Evolutionary conservation across 2,113 vertebrate genomes (phyloP).

Genomic region (Chloropsis cyanopogon): DNA sequence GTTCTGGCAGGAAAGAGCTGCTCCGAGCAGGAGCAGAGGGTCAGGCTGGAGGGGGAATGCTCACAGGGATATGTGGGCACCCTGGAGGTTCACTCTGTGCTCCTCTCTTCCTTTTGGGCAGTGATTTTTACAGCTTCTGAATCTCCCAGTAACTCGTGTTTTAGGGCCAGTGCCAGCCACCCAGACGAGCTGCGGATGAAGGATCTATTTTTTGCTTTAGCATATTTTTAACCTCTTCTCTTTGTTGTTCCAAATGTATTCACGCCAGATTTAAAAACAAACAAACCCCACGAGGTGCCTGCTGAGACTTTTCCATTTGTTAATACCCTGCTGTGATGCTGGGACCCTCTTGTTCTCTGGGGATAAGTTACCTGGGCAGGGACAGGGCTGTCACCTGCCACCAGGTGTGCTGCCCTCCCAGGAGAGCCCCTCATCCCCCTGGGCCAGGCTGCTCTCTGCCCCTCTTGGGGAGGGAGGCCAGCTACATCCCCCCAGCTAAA

Average conservation of each 20-base stretch:
- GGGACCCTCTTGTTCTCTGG: neutral
- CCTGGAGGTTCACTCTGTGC: accelerated
- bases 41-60: neutral
- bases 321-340: neutral
- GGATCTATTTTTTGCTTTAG: constrained; percentile 54
- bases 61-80: accelerated
- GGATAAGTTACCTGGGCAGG: neutral
- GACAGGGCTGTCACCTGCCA: neutral
- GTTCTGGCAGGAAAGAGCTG: accelerated
- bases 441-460: neutral
- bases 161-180: constrained; percentile 12
- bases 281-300: neutral
- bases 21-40: neutral
- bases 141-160: neutral
- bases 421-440: neutral
- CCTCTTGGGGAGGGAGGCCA: neutral
- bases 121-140: neutral
- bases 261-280: constrained; percentile 1
- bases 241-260: neutral
- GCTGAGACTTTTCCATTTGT: neutral
- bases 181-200: neutral
- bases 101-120: neutral
- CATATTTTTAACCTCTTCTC: constrained; percentile 23
- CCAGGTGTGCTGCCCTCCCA: neutral
- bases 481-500: neutral